Evolutionary conservation across 2,797 vertebrate species (phyloP).

Genomic region (Tragopan temminckii): DNA sequence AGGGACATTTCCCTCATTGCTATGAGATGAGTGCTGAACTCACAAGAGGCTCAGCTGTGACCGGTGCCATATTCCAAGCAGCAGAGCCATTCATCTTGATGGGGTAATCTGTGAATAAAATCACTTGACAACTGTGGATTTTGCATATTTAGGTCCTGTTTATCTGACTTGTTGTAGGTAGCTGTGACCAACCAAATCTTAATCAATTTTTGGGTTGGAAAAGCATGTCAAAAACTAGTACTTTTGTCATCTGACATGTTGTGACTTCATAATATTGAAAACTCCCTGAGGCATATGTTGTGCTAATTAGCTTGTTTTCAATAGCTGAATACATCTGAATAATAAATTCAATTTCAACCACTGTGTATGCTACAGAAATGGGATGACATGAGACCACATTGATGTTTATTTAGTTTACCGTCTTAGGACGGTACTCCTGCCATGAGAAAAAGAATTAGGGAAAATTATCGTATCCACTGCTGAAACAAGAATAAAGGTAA

Average conservation of each 20-base stretch:
- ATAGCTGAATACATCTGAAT: conserved; percentile 3
- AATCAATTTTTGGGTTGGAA: background rate
- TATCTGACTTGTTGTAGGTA: background rate
- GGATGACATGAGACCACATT: background rate
- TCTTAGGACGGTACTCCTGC: background rate
- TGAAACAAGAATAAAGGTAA: background rate
- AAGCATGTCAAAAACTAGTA: background rate
- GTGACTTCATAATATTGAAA: background rate
- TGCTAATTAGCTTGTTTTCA: conserved; percentile 26
- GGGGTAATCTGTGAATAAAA: background rate
- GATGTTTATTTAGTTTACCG: background rate
- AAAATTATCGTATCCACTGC: fast-evolving
- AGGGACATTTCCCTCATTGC: background rate
- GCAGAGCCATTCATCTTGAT: background rate
- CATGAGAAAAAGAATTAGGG: background rate
- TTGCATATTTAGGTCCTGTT: background rate
- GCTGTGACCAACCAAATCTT: background rate
- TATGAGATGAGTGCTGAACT: background rate
- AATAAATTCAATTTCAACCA: conserved; percentile 1
- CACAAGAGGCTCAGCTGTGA: background rate
- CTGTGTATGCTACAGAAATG: background rate
- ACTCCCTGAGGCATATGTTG: background rate
- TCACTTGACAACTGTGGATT: fast-evolving
- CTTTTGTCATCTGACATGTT: background rate
- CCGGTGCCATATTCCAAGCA: background rate